These are phyloP conservation scores for Dermochelys coriacea DNA, from an alignment of 2,797 vertebrate genomes.

Conservation along the genomic window DNA sequence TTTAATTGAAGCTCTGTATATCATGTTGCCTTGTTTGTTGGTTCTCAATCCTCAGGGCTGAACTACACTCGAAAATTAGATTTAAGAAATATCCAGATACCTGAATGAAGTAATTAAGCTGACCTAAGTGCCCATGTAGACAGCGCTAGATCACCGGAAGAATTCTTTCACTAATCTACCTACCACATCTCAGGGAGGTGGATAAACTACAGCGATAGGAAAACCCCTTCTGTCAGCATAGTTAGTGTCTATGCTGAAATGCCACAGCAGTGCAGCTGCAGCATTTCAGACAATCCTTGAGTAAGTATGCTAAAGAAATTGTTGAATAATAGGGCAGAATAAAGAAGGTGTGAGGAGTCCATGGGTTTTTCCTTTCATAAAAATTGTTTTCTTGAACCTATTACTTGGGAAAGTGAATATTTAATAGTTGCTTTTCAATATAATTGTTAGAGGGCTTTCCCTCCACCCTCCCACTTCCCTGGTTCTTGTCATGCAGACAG, in stretches of 20 bases:
- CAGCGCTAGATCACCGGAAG: background rate
- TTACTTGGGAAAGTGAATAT: slow-evolving; percentile 19
- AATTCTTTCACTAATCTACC: background rate
- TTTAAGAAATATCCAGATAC: background rate
- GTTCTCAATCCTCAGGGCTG: background rate
- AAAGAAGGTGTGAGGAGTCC: background rate
- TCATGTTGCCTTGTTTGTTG: background rate
- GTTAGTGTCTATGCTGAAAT: too few relatives aligned
- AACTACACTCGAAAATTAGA: background rate
- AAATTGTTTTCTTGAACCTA: slow-evolving; percentile 13
- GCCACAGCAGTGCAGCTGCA: too few relatives aligned
- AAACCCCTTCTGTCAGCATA: too few relatives aligned
- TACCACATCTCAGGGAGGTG: too few relatives aligned
- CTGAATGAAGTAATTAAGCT: too few relatives aligned
- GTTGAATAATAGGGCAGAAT: background rate
- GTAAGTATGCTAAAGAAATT: background rate
- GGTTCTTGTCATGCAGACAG: too few relatives aligned
- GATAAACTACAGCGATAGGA: too few relatives aligned
- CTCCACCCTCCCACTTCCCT: too few relatives aligned
- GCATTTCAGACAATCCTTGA: too few relatives aligned
- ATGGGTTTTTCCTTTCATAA: background rate
- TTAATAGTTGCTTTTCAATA: background rate
- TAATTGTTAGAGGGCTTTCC: too few relatives aligned
- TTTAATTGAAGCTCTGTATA: background rate
- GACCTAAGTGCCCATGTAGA: background rate